These are phyloP conservation scores for Apostichopus japonicus DNA, from an alignment of 35 echinoderm and acorn worm species.

Conservation along the genomic window DNA sequence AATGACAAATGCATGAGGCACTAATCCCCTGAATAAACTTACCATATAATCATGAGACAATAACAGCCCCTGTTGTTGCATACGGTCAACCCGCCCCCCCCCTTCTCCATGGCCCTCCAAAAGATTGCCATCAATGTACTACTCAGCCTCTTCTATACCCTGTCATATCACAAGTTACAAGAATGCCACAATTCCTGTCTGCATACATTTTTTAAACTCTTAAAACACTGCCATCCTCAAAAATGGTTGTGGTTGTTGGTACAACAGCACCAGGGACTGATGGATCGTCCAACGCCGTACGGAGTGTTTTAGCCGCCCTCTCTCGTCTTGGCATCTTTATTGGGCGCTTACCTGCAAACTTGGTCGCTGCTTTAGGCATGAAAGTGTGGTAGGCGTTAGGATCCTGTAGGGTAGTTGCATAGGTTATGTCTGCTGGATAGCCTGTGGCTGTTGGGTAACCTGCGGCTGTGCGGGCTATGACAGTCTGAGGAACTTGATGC, in stretches of 20 bases:
- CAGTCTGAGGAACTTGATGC: conserved; percentile 61
- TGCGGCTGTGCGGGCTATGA: conserved; percentile 45
- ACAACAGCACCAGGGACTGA: background rate
- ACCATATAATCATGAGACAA: no score
- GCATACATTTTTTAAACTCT: background rate
- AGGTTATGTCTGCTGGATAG: conserved; percentile 60
- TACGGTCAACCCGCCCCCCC: no score
- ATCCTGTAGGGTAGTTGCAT: conserved; percentile 54
- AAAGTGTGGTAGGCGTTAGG: conserved; percentile 64
- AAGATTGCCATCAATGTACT: background rate
- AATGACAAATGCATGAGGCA: background rate
- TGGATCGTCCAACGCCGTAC: conserved; percentile 54
- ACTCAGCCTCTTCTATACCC: background rate
- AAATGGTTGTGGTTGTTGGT: background rate
- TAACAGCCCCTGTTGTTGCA: no score
- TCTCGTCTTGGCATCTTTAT: conserved; percentile 84
- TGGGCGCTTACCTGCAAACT: conserved; percentile 80
- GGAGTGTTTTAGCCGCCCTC: conserved; percentile 74
- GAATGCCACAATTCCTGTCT: background rate
- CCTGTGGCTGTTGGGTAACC: conserved; percentile 37
- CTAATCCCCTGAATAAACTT: background rate
- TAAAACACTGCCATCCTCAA: background rate
- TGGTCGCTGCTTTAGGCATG: conserved; percentile 60
- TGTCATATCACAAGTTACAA: conserved; percentile 20
- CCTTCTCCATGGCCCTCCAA: no score